phyloP scores from a whole-genome alignment of 2,113 vertebrate species.

The Plecotus auritus region DNA sequence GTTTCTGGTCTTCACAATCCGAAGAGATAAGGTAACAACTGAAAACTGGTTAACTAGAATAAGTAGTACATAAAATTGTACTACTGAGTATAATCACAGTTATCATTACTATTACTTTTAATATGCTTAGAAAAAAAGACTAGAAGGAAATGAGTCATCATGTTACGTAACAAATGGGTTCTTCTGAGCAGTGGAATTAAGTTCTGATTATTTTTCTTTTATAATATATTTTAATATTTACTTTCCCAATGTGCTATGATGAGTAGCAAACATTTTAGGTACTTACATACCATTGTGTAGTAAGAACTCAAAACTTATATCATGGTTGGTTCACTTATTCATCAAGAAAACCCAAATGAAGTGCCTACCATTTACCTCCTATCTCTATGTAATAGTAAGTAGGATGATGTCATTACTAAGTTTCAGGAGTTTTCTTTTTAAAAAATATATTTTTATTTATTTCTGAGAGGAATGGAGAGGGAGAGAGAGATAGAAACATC shows the following conservation, averaged over 20 bases:
- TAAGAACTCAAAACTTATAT: not conserved
- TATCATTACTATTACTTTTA: not conserved
- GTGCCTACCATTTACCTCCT: not conserved
- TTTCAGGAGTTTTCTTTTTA: constrained; percentile 48
- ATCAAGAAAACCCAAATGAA: constrained; percentile 21
- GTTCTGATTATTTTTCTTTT: not conserved
- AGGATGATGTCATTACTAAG: constrained; percentile 19
- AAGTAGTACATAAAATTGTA: not conserved
- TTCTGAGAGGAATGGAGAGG: too few species aligned
- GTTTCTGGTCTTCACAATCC: not conserved
- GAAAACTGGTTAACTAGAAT: not conserved
- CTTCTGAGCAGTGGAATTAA: not conserved
- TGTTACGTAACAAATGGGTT: not conserved
- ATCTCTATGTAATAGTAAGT: constrained; percentile 24
- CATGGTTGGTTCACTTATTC: constrained; percentile 21
- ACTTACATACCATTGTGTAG: not conserved
- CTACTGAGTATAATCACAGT: not conserved
- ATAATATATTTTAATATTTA: constrained; percentile 13
- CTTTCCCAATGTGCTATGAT: not conserved
- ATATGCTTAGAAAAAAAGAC: not conserved
- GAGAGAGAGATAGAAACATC: too few species aligned
- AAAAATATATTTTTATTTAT: too few species aligned
- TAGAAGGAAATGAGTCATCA: not conserved
- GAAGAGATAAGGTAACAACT: not conserved
- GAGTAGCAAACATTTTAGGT: not conserved